These are phyloP conservation scores for Enteromius anoplus DNA, from an alignment of 2,797 vertebrate species.

Conservation along the genomic window DNA sequence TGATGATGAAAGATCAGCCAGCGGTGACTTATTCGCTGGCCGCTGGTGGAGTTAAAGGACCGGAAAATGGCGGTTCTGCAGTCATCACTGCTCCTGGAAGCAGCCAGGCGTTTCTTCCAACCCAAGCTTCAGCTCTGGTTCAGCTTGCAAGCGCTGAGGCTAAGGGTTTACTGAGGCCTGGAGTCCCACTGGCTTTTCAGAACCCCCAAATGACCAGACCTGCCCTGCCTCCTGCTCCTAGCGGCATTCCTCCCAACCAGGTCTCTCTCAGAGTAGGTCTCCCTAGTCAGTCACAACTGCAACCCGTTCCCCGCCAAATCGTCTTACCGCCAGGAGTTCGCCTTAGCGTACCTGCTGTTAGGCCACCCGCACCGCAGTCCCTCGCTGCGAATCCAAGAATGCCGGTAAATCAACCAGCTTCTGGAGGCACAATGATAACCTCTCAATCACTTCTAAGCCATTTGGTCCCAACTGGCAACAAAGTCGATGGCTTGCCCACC, in stretches of 20 bases:
- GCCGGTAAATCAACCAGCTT: constrained; percentile 76
- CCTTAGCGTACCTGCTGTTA: constrained; percentile 69
- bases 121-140: constrained; percentile 79
- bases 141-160: constrained; percentile 82
- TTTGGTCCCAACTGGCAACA: constrained; percentile 92
- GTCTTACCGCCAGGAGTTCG: constrained; percentile 73
- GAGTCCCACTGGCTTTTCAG: constrained; percentile 74
- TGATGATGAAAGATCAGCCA: constrained; percentile 70
- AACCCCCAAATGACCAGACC: constrained; percentile 68
- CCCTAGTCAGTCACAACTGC: constrained; percentile 67
- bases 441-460: constrained; percentile 89
- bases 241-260: constrained; percentile 72
- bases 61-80: constrained; percentile 67
- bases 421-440: constrained; percentile 85
- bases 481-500: constrained; percentile 91
- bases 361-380: constrained; percentile 73
- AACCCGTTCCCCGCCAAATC: constrained; percentile 62
- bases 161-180: constrained; percentile 78
- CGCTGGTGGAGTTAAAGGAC: constrained; percentile 61
- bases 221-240: constrained; percentile 57
- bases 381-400: constrained; percentile 77
- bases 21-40: constrained; percentile 66
- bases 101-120: constrained; percentile 76
- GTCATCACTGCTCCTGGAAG: constrained; percentile 71
- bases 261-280: constrained; percentile 65